Percentiles rank a stretch among this genome's conserved stretches.
Evolutionary conservation across 2,113 vertebrate genomes (phyloP).

Genomic region (Zosterops japonicus): DNA sequence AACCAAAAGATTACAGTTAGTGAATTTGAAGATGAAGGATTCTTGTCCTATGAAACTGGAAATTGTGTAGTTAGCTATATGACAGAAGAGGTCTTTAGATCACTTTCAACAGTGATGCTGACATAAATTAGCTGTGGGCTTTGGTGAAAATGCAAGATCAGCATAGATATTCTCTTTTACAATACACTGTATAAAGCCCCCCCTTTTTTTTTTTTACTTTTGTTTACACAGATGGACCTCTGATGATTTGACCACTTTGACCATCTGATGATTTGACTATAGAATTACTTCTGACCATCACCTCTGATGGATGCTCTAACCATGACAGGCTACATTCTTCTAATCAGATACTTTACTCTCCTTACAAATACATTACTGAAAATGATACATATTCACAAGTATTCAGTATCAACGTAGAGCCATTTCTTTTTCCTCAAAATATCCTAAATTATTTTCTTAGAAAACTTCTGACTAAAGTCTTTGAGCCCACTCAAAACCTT

Average conservation of each 20-base stretch:
- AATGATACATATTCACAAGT: not conserved
- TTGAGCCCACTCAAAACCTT: not conserved
- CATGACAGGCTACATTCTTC: not conserved
- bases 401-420: not conserved
- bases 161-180: not conserved
- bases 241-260: not conserved
- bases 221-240: not conserved
- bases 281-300: not conserved
- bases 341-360: not conserved
- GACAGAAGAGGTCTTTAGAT: not conserved
- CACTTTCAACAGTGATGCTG: not conserved
- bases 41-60: not conserved
- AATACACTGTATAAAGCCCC: not conserved
- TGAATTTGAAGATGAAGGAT: not conserved
- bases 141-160: not conserved
- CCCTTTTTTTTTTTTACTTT: not conserved
- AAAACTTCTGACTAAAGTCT: not conserved
- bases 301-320: not conserved
- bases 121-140: not conserved
- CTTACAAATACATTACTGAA: not conserved
- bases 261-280: not conserved
- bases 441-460: not conserved
- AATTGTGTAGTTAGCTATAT: not conserved
- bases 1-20: not conserved
- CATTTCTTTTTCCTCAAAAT: not conserved